These are phyloP conservation scores for Sceloporus tristichus DNA, from an alignment of 2,113 vertebrate species.

Conservation along the genomic window DNA sequence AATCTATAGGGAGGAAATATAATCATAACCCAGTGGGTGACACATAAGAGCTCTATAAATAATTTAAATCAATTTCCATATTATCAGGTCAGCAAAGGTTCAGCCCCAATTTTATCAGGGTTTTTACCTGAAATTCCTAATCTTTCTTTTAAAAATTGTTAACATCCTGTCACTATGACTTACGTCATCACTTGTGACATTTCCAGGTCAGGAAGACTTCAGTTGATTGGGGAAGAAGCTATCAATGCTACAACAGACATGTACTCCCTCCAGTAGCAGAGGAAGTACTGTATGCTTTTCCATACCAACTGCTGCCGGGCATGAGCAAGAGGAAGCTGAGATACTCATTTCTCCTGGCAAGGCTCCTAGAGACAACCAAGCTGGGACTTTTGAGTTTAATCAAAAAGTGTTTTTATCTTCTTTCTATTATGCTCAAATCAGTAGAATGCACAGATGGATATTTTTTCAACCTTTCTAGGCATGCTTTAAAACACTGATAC, in stretches of 20 bases:
- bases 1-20: not conserved
- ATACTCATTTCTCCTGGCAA: not conserved
- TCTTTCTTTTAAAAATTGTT: not conserved
- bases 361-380: not conserved
- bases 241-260: not conserved
- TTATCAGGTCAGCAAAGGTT: not conserved
- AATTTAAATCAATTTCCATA: not conserved
- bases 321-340: not conserved
- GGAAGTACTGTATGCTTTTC: not conserved
- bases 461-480: not conserved
- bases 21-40: not conserved
- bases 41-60: conserved; percentile 20
- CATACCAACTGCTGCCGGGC: not conserved
- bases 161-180: not conserved
- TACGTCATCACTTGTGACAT: not conserved
- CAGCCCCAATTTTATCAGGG: not conserved
- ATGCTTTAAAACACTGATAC: not conserved
- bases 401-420: not conserved
- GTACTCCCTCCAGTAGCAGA: not conserved
- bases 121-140: not conserved
- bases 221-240: too few relatives aligned
- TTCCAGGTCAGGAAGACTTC: not conserved
- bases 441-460: not conserved
- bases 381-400: too few relatives aligned
- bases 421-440: too few relatives aligned